Evolutionary conservation across 2,888 invertebrate genomes (phyloP), one percentile per base, ranked within the genome.

Genomic region (Anticlea derivata): DNA sequence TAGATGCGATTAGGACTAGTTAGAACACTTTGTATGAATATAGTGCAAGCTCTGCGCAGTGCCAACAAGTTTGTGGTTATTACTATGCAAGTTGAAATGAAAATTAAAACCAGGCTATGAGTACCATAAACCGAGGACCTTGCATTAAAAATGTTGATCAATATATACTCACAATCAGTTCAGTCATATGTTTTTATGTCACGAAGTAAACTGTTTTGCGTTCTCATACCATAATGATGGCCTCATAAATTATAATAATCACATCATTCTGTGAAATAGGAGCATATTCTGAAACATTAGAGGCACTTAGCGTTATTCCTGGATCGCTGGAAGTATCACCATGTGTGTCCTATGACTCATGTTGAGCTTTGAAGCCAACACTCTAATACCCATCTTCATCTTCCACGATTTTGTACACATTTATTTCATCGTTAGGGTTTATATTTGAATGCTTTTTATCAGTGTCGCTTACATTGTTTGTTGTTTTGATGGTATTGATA

Each of bases 271-370:
- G 44, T 54, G 48, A 55, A 60, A 55, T 48, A 56, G 48, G 60
- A 55, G 52, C 60, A 58, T 51, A 49, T 50, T 50, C 56, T 58
- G 49, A 56, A 60, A 62, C 54, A 58, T 62, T 58, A 60, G 52
- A 58, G 45, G 38, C 56, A 60, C 60, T 62, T 62, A 55, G 29
- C 52, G 58, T 60, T 62, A 62, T 62, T 62, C 58, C 54, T 58
- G 63, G 55, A 61, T 55, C 59, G 54, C 51, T 58, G 44, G 33
- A 55, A 54, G 50, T 52, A 56, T 58, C 61, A 57, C 61, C 63
- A 63, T 60, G 56, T 63, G 63, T 61, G 53, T 53, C 46, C 44
- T 52, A 40, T 60, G 63, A 63, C 58, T 63, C 58, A 63, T 55
- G 22, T 24, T 12, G 5, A 31, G 49, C 43, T 49, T 39, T 31